Base-by-base conservation (phyloP, 2,888 invertebrate species). In the Eupelmus urozonus region DNA sequence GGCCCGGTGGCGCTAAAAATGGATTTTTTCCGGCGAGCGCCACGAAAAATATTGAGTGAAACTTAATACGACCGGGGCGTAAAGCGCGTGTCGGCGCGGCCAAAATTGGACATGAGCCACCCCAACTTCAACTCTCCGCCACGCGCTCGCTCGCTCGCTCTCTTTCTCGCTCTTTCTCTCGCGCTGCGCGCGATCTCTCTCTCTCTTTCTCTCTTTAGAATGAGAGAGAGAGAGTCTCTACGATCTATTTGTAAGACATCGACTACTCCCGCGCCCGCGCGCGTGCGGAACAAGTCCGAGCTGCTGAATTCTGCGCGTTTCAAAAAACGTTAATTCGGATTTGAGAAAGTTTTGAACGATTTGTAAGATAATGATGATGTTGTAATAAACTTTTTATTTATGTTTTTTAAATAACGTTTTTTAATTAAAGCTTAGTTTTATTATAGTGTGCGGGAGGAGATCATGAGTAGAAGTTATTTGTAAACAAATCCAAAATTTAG, bases 91-190 rank as follows among this genome's bases (percentile, higher is more conserved):
- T n/a, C 76, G 72, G 18, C 74, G 86, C 88, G 86, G 86, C 89
- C 89, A 89, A 89, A 89, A 89, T 89, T 89, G 89, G 89, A 89
- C 88, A 89, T 88, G 89, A 87, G 89, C 88, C 89, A 88, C 87
- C 89, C 87, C 85, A 86, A 88, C 88, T 83, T 87, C 85, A 86
- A 55, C 59, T 53, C 60, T 25, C 13, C 42, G 9, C 20, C 63
- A 55, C 27, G 62, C 73, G 42, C 45, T 55, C 75, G 51, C 60
- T n/a, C 53, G 65, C 60, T 53, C 51, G 34, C 57, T 59, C 42
- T 55, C 55, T 45, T 65, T 73, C 51, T 53, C 59, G 34, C 57
- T 59, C 42, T 60, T 59, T 45, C 69, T 73, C 51, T 53, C 45
- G 3, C 23, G 51, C 53, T 18, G 63, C 69, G n/a, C 40, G 7